Evolutionary conservation across 2,113 vertebrate genomes (phyloP), one percentile per base, ranked within the genome.

Genomic region (Carassius gibelio): DNA sequence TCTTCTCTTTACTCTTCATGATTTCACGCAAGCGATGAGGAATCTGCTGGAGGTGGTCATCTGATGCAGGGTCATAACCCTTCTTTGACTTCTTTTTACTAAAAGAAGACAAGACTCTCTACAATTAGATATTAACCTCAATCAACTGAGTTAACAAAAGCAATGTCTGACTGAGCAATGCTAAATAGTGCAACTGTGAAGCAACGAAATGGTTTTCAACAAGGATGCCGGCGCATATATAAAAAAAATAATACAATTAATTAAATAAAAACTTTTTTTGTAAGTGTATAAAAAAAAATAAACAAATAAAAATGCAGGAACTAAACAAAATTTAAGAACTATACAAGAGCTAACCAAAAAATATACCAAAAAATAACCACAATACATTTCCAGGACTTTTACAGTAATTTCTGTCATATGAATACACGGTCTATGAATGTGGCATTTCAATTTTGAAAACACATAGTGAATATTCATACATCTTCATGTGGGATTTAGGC

Each of bases 1-100:
- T 95, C 82, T 90, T 94, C 45, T 97, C 94, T 0, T 94, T 94
- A 89, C 95, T 96, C 90, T 87, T 95, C 91, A 99, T 97, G 0
- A 99, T 97, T 90, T 97, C 97, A 61, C 95, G 94, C 19, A 99
- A 94, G 11, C 93, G 95, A 85, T 95, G 98, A 0, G 97, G 98
- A 86, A 99, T 98, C 88, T 94, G 91, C 26, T 96, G 89, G 83
- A 99, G 95, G 42, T 97, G 95, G 0, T 97, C 94, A 0, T 89
- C 91, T 48, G 89, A 90, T 9, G 88, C 90, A 71, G 94, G 93
- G 71, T 94, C 95, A 36, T 88, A 92, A 88, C 96, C 92, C 84
- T 88, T 89, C 88, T 93, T 90, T 30, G 90, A 91, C 84, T 92
- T 95, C 59, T 92, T 89, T 4, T 87, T 90, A 23, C 88, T 91